Evolutionary conservation across 2,113 vertebrate genomes (phyloP).

Genomic region (Actenoides lindsayi): DNA sequence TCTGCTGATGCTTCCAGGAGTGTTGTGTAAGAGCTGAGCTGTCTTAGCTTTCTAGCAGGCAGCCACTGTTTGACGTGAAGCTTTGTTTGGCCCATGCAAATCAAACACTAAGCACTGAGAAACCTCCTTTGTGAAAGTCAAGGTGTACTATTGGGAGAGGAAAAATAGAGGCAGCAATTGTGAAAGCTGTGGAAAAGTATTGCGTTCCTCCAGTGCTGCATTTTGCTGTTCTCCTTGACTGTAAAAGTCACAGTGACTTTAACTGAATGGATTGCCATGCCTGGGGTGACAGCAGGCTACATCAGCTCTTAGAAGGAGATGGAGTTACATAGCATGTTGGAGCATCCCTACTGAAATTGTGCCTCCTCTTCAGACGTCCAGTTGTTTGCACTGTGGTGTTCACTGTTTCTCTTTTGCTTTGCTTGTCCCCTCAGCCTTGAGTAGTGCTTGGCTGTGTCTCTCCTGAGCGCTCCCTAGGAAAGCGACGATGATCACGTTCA

Average conservation of each 20-base stretch:
- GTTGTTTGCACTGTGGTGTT: background rate
- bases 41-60: background rate
- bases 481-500: conserved; percentile 76
- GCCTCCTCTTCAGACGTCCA: background rate
- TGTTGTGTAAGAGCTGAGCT: background rate
- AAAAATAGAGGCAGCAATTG: background rate
- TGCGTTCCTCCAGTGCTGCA: background rate
- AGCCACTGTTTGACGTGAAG: background rate
- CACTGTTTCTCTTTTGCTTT: background rate
- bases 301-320: background rate
- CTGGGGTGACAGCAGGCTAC: background rate
- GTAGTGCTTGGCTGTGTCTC: background rate
- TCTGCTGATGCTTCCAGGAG: background rate
- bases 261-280: background rate
- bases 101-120: background rate
- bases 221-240: background rate
- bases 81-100: background rate
- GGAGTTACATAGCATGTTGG: background rate
- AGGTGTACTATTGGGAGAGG: background rate
- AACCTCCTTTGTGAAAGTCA: background rate
- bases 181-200: background rate
- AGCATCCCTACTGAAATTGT: background rate
- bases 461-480: background rate
- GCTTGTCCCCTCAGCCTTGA: background rate
- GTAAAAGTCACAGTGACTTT: background rate